Evolutionary conservation across 2,797 vertebrate genomes (phyloP).

Genomic region (Notamacropus eugenii): DNA sequence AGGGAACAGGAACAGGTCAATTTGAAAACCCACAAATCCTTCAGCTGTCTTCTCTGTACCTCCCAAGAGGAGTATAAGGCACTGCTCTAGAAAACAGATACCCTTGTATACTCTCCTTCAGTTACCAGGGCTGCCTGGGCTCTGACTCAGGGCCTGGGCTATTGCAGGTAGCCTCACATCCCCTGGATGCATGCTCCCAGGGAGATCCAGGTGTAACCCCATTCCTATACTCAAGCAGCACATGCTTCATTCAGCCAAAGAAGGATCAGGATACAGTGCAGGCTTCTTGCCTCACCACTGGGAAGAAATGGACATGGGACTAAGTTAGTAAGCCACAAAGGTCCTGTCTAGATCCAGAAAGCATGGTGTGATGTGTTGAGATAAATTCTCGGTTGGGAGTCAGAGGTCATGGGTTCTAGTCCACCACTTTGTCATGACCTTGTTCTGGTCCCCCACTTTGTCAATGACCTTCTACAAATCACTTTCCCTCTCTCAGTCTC

Average conservation of each 20-base stretch:
- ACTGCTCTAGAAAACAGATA: slow-evolving; percentile 62
- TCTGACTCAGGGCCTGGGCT: neutral
- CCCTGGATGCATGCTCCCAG: neutral
- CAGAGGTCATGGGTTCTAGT: neutral
- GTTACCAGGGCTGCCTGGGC: slow-evolving; percentile 73
- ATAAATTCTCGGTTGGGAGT: neutral
- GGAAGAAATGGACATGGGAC: neutral
- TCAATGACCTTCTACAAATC: neutral
- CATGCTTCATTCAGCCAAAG: neutral
- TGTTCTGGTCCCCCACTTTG: neutral
- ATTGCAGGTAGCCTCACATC: neutral
- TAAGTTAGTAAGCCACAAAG: neutral
- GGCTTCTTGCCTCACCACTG: neutral
- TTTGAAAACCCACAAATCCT: slow-evolving; percentile 50
- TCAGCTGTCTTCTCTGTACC: slow-evolving; percentile 58
- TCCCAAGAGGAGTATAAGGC: slow-evolving; percentile 53
- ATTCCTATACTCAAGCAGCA: neutral
- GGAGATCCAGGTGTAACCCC: neutral
- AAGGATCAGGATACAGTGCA: neutral
- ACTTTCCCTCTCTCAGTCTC: neutral
- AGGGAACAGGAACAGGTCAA: slow-evolving; percentile 47
- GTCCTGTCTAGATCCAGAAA: neutral
- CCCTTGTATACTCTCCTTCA: slow-evolving; percentile 40
- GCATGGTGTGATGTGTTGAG: neutral
- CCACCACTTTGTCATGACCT: neutral